Conservation (phyloP, 2,888 invertebrate species). For the Crossocerus cetratus region DNA sequence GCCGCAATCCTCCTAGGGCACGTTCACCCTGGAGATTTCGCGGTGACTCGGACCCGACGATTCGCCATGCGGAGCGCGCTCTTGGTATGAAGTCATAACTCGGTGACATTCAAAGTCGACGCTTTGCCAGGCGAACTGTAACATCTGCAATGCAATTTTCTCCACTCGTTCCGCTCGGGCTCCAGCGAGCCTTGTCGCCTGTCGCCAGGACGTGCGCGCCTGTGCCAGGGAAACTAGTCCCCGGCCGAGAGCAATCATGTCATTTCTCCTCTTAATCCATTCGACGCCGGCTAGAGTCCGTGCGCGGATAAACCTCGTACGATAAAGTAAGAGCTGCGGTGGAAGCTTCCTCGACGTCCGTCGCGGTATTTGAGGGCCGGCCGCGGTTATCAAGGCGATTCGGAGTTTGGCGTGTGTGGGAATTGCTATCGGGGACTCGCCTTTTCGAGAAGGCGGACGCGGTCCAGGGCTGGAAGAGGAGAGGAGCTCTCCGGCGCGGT, state of each 20-base stretch:
- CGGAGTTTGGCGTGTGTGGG: slow-evolving; percentile 12
- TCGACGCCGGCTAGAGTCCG: no score
- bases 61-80: background rate
- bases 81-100: background rate
- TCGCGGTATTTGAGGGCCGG: background rate
- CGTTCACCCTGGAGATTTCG: background rate
- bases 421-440: slow-evolving; percentile 20
- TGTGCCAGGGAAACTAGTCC: background rate
- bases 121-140: slow-evolving; percentile 1
- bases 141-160: background rate
- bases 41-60: background rate
- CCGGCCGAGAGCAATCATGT: background rate
- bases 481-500: slow-evolving; percentile 26
- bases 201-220: background rate
- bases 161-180: background rate
- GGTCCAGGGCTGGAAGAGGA: no score
- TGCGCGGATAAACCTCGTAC: background rate
- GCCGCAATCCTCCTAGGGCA: background rate
- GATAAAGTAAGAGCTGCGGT: background rate
- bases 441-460: slow-evolving; percentile 38
- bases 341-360: background rate
- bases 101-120: background rate
- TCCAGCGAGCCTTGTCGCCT: background rate
- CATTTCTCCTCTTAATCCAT: no score
- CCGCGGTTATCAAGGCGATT: slow-evolving; percentile 21